Base-by-base conservation (phyloP, 2,888 invertebrate genomes). In the Carpatolechia fugitivella region DNA sequence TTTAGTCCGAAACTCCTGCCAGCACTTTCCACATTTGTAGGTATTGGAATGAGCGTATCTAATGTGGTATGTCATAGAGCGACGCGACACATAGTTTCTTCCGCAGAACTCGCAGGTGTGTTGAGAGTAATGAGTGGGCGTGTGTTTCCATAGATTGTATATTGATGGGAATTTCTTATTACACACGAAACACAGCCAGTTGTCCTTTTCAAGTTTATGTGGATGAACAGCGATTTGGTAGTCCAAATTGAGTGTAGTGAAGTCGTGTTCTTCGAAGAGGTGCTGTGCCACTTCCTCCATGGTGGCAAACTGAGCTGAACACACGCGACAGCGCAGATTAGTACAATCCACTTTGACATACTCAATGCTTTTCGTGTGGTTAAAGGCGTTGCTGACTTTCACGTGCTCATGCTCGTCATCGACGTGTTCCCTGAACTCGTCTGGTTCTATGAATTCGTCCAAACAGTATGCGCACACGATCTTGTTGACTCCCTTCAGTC, bases 401-500 rank as follows among this genome's bases (percentile, higher is more conserved):
- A 18, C 16, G 16, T 31, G 16, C 14, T 48, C 59, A 58, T 88
- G 88, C 5, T 62, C 64, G 0, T 70, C 66, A 47, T 79, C 76
- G 59, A 84, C 67, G 58, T 89, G 89, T 3, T 58, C 58, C 49
- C 87, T 78, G 62, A 78, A 87, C 10, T 67, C 65, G 5, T 65
- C 65, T 0, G 86, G 85, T 11, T 83, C 80, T 18, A 74, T 71
- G 56, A 73, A 82, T 29, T 76, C 71, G 36, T 88, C 86, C 60
- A 78, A 74, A 75, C 89, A 89, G 74, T 83, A 89, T 60, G 87
- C 86, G 65, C 89, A 89, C 55, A 81, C 70, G 59, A 63, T 57
- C 78, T 80, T 8, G 79, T 78, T 53, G 72, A 75, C 55, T n/a
- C 29, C 24, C 7, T n/a, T 11, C 13, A 84, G 72, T 63, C 88